Evolutionary conservation across 2,888 invertebrate species (phyloP).

Genomic region (Dynastes maya): DNA sequence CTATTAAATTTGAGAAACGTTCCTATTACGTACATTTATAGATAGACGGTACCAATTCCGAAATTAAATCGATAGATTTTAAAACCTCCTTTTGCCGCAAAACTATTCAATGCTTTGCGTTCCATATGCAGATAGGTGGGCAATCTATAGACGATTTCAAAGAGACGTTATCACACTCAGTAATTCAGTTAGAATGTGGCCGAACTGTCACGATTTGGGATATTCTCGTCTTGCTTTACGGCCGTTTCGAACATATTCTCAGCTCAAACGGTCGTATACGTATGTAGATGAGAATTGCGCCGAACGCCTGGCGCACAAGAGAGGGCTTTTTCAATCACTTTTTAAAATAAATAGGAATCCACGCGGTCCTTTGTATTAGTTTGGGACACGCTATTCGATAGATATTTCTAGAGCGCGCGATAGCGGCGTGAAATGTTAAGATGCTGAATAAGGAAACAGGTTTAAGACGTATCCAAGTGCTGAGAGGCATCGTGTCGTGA

Average conservation of each 20-base stretch:
- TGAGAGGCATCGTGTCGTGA: background rate
- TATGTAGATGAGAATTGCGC: slow-evolving; percentile 64
- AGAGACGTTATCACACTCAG: slow-evolving; percentile 66
- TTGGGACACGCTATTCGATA: slow-evolving; percentile 27
- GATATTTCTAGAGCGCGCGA: background rate
- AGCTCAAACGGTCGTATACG: slow-evolving; percentile 61
- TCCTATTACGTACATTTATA: too few relatives aligned
- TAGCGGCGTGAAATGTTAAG: background rate
- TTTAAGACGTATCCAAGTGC: background rate
- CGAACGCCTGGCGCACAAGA: slow-evolving; percentile 57
- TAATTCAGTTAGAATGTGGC: slow-evolving; percentile 60
- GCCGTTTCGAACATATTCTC: slow-evolving; percentile 58
- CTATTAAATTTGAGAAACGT: too few relatives aligned
- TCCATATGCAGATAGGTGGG: slow-evolving; percentile 65
- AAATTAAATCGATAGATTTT: slow-evolving; percentile 19
- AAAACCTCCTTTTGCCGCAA: slow-evolving; percentile 15
- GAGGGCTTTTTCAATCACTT: slow-evolving; percentile 64
- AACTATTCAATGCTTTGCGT: slow-evolving; percentile 40
- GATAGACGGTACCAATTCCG: slow-evolving; percentile 4
- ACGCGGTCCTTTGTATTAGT: slow-evolving; percentile 52
- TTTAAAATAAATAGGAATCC: slow-evolving; percentile 61
- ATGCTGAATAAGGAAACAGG: slow-evolving; percentile 11
- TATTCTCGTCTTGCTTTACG: background rate
- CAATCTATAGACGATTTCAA: slow-evolving; percentile 67
- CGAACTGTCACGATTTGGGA: slow-evolving; percentile 16